Conservation (phyloP, 2,797 vertebrate genomes). For the Bucorvus abyssinicus region DNA sequence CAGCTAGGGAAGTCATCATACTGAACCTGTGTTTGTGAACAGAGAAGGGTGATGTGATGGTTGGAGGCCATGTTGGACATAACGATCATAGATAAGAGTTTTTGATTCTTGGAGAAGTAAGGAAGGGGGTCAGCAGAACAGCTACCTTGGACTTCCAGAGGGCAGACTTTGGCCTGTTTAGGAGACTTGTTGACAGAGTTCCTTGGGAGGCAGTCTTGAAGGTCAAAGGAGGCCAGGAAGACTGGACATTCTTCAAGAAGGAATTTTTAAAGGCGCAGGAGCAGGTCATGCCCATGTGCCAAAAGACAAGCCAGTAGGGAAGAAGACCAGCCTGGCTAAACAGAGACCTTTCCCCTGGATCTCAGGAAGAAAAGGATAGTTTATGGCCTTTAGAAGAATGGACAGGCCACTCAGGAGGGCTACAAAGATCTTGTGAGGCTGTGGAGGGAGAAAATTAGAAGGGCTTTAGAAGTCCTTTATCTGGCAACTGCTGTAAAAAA, state of each 20-base stretch:
- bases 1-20: background rate
- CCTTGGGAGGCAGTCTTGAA: background rate
- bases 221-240: too few species aligned
- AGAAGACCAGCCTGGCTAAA: background rate
- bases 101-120: background rate
- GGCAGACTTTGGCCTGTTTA: background rate
- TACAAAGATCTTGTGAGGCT: too few species aligned
- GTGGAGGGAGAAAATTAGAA: background rate
- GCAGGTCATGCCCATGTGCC: fast-evolving
- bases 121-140: background rate
- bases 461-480: too few species aligned
- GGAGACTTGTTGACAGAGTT: background rate
- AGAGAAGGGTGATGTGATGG: background rate
- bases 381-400: background rate
- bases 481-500: background rate
- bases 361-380: background rate
- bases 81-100: background rate
- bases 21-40: background rate
- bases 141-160: background rate
- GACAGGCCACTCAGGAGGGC: too few species aligned
- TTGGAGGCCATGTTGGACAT: background rate
- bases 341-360: background rate
- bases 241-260: too few species aligned
- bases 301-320: fast-evolving
- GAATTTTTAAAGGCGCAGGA: background rate